Percentiles rank a stretch among this genome's conserved stretches.
Conservation (phyloP, 2,113 vertebrate genomes). For the Ailuropoda melanoleuca region DNA sequence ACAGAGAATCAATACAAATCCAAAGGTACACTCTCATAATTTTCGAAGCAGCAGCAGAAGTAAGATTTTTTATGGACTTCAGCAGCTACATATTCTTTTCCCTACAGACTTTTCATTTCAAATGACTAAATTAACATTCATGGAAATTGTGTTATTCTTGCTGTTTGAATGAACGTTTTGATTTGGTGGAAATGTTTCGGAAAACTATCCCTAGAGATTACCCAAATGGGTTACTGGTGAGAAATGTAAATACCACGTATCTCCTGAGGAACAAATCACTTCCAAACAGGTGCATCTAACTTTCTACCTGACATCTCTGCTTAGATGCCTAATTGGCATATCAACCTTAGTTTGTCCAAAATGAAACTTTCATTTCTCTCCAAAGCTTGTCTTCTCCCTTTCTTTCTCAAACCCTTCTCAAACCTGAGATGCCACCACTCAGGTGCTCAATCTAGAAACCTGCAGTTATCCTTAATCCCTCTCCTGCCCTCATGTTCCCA, state of each 20-base stretch:
- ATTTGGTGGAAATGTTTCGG: not conserved
- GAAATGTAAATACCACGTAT: not conserved
- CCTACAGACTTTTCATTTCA: not conserved
- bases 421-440: not conserved
- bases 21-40: not conserved
- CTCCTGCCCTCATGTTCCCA: not conserved
- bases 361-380: not conserved
- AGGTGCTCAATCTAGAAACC: not conserved
- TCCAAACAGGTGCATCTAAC: not conserved
- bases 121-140: not conserved
- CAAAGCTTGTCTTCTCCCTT: not conserved
- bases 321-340: not conserved
- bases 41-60: not conserved
- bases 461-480: not conserved
- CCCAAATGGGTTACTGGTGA: not conserved
- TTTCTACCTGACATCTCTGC: not conserved
- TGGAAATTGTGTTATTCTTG: not conserved
- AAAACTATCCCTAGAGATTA: not conserved
- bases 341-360: not conserved
- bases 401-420: not conserved
- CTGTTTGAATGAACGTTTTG: not conserved
- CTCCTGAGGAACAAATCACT: not conserved
- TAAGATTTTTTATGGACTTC: not conserved
- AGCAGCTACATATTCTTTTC: not conserved
- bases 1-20: not conserved